Evolutionary conservation across 2,797 vertebrate species (phyloP), one percentile per base, ranked within the genome.

Genomic region (Erpetoichthys calabaricus): DNA sequence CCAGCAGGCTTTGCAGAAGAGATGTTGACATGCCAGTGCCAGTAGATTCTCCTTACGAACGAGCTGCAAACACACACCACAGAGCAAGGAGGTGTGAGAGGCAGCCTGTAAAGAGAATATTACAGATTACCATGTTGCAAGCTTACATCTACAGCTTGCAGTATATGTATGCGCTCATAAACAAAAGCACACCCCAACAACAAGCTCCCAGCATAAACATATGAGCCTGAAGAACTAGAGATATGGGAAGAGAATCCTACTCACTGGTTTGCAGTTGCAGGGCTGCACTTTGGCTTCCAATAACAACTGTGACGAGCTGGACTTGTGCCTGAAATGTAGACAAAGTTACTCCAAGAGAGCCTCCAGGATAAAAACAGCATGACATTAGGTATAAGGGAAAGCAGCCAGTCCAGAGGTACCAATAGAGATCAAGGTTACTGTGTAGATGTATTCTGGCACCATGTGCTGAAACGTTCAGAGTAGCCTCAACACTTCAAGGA

Each of bases 1-100:
- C 95, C 96, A 99, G 80, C 95, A 99, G 84, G 82, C 91, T 77
- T 94, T 93, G 74, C 96, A 99, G 78, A 98, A 98, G 71, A 89
- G 91, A 79, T 99, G 95, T 80, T 97, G 95, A 74, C 95, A 99
- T 63, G 96, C 86, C 76, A 98, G 79, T 46, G 89, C 89, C 63
- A 96, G 83, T 63, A 98, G 75, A 60, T 89, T 85, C 65, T 99
- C 96, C 83, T 91, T 92, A 66, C 94, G 83, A 62, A 98, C 93
- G 58, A 90, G 86, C 82, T 98, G 95, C 85, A 99, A 92, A 78
- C 96, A 99, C 65, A 98, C 96, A 0, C 94, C 95, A 43, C 96
- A 99, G 75, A 97, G 95, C 78, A 90, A 87, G 69, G 93, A 88
- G 71, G 88, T 85, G 75, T 86, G 83, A 69, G 86, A 66, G 64